Evolutionary conservation across 2,888 invertebrate species (phyloP).

Genomic region (Drosophila sordidapex): DNA sequence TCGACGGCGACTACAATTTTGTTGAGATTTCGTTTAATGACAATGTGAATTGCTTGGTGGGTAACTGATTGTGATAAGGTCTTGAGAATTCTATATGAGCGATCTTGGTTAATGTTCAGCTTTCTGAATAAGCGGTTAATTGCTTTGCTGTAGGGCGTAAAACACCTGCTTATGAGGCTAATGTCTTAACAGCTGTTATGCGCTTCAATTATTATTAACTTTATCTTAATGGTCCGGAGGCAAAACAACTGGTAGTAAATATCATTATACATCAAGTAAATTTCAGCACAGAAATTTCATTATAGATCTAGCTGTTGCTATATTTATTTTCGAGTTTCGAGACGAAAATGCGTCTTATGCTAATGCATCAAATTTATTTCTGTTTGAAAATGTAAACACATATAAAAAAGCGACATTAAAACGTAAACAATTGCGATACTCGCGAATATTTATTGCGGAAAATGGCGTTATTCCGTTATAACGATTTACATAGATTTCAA

Average conservation of each 20-base stretch:
- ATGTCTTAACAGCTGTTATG: constrained; percentile 8
- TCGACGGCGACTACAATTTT: not conserved
- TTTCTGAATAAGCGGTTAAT: not conserved
- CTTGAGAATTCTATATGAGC: not conserved
- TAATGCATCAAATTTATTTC: not conserved
- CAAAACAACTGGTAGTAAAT: constrained; percentile 15
- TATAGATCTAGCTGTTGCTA: not conserved
- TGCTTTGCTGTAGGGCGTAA: not conserved
- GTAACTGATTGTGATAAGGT: not conserved
- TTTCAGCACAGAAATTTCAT: not conserved
- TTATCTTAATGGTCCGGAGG: not conserved
- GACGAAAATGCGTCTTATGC: not conserved
- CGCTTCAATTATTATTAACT: constrained; percentile 1
- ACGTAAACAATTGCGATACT: not conserved
- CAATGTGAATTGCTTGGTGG: not conserved
- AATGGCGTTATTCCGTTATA: not conserved
- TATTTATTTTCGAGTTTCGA: not conserved
- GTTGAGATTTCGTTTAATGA: constrained; percentile 6
- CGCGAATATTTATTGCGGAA: not conserved
- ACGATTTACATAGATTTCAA: constrained; percentile 25
- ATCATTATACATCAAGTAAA: not conserved
- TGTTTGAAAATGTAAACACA: not conserved
- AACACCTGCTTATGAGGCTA: constrained; percentile 3
- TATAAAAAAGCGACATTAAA: not conserved
- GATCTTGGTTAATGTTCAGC: not conserved